Conservation (phyloP, 2,888 invertebrate genomes). For the Invenusta paracnida region DNA sequence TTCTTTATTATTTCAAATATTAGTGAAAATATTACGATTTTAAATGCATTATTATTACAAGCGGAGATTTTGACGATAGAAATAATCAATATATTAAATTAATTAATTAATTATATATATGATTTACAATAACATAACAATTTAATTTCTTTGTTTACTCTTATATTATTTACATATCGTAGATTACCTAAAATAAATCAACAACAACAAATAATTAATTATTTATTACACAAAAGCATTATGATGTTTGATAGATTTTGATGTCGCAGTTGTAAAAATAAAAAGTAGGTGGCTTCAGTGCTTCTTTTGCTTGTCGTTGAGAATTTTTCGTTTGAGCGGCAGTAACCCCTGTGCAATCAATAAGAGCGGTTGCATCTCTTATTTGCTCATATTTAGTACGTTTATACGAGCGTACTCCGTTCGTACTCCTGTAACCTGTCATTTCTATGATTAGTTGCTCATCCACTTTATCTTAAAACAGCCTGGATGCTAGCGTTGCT, state of each 20-base stretch:
- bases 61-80: too few species aligned
- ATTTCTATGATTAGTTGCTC: slow-evolving; percentile 34
- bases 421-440: slow-evolving; percentile 8
- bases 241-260: neutral
- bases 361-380: neutral
- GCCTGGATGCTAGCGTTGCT: slow-evolving; percentile 15
- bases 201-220: neutral
- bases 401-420: slow-evolving; percentile 29
- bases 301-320: neutral
- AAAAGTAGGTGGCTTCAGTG: neutral
- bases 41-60: too few species aligned
- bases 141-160: neutral
- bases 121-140: neutral
- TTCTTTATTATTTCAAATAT: too few species aligned
- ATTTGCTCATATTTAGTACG: slow-evolving; percentile 4
- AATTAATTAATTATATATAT: neutral
- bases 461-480: neutral
- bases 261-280: neutral
- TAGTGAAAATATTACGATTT: too few species aligned
- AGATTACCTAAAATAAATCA: neutral
- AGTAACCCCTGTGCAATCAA: slow-evolving; percentile 9
- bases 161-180: neutral
- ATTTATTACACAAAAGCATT: neutral
- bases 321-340: slow-evolving; percentile 4
- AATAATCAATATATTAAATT: too few species aligned